Percentiles rank a stretch among this genome's conserved stretches.
These are phyloP conservation scores for Styela plicata DNA, from an alignment of 23 tunicate genomes.

Conservation along the genomic window DNA sequence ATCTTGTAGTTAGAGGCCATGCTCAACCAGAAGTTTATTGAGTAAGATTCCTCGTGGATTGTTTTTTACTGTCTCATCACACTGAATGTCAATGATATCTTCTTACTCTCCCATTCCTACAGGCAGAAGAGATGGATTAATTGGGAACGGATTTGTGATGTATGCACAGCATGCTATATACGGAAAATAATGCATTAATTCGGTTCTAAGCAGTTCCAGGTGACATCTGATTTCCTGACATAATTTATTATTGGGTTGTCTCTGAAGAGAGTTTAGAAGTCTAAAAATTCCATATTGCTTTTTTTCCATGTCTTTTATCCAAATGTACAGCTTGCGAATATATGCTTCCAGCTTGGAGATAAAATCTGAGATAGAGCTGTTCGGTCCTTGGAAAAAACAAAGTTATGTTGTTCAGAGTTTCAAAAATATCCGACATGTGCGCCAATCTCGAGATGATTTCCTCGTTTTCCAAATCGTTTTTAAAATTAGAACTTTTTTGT, in stretches of 20 bases:
- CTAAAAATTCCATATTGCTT: slow-evolving; percentile 48
- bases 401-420: slow-evolving; percentile 38
- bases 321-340: slow-evolving; percentile 52
- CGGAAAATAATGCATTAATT: slow-evolving; percentile 61
- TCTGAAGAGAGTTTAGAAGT: slow-evolving; percentile 40
- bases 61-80: slow-evolving; percentile 49
- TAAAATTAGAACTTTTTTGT: slow-evolving; percentile 43
- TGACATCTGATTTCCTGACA: slow-evolving; percentile 47
- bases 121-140: slow-evolving; percentile 50
- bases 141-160: slow-evolving; percentile 43
- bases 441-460: slow-evolving; percentile 62
- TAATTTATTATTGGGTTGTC: slow-evolving; percentile 35
- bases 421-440: slow-evolving; percentile 32
- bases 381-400: slow-evolving; percentile 39
- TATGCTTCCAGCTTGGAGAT: slow-evolving; percentile 27
- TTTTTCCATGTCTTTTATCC: slow-evolving; percentile 39
- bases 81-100: slow-evolving; percentile 51
- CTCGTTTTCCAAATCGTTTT: slow-evolving; percentile 42
- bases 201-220: slow-evolving; percentile 43
- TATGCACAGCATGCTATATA: slow-evolving; percentile 49
- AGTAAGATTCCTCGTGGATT: slow-evolving; percentile 41
- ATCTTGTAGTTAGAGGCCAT: slow-evolving; percentile 46
- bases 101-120: slow-evolving; percentile 55
- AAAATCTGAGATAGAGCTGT: slow-evolving; percentile 19
- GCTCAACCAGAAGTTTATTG: slow-evolving; percentile 46